Base-by-base conservation (phyloP, 2,113 vertebrate genomes). In the Lagopus leucura region DNA sequence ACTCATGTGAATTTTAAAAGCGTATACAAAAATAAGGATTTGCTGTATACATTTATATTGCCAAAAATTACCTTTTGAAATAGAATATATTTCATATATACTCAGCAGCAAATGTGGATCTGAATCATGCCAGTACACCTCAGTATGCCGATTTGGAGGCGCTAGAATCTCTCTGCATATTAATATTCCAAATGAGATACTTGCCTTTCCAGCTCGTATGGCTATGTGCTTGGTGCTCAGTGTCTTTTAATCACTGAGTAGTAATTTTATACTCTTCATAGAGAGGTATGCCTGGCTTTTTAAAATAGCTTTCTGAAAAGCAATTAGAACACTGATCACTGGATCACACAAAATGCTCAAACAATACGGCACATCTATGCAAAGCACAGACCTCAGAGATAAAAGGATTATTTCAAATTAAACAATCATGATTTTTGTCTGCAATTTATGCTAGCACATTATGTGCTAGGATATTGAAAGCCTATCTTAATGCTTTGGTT, bases 321-420 rank as follows among this genome's bases (percentile, higher is more conserved):
- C 90, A 91, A 95, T 94, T 95, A 93, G 80, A 52, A 92, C 65
- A 54, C 71, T 89, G 48, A 90, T 96, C 91, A 91, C 40, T 77
- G 82, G 94, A 97, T 96, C 82, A 94, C 42, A 87, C 19, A 67
- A 73, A 93, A 82, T 30, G 16, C 58, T 83, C 64, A 88, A 73
- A 69, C 1, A 21, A 60, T 70, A 80, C 60, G 34, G 45, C 84
- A 65, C 28, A 20, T 27, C 20, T 85, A 92, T 75, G 79, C 86
- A 92, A 93, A 90, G 38, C 55, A 82, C 66, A 94, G 32, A 17
- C 14, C 76, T 79, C 30, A 32, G 47, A 95, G 84, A 70, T 32
- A 58, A 82, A 95, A 85, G 28, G 81, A 88, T 86, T 89, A 86
- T 90, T 95, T 83, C 13, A 81, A 90, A 88, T 88, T 58, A 84